Evolutionary conservation across 2,888 invertebrate genomes (phyloP).

Genomic region (Tyria jacobaeae): DNA sequence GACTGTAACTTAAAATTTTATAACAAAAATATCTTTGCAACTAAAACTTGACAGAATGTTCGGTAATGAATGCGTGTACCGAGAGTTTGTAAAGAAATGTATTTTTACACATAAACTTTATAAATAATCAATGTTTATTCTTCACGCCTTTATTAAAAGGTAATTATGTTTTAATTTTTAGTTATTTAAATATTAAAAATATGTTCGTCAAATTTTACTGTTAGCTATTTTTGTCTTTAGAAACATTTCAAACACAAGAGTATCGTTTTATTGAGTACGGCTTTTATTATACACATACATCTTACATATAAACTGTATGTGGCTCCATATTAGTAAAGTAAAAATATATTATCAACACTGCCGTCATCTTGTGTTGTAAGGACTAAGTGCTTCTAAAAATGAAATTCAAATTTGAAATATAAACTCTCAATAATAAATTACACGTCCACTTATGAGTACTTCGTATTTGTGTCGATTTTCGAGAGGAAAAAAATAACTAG

Average conservation of each 20-base stretch:
- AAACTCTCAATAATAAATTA: too few relatives aligned
- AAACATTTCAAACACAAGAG: too few relatives aligned
- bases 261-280: too few relatives aligned
- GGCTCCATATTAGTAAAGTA: constrained; percentile 26
- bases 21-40: constrained; percentile 9
- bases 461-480: neutral
- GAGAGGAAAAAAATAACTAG: neutral
- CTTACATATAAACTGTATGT: constrained; percentile 28
- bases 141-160: constrained; percentile 12
- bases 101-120: constrained; percentile 49
- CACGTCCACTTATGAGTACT: too few relatives aligned
- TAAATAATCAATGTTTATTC: constrained; percentile 30
- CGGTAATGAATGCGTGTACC: constrained; percentile 13
- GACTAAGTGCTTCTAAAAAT: too few relatives aligned
- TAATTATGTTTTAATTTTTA: neutral
- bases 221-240: neutral
- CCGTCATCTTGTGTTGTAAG: too few relatives aligned
- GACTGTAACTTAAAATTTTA: neutral
- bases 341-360: neutral
- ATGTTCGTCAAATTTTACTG: neutral
- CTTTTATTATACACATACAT: constrained; percentile 1
- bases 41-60: constrained; percentile 8
- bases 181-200: neutral
- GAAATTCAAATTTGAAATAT: too few relatives aligned
- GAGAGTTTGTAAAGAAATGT: constrained; percentile 42